Evolutionary conservation across 2,113 vertebrate species (phyloP), one percentile per base, ranked within the genome.

Genomic region (Callaeas wilsoni): DNA sequence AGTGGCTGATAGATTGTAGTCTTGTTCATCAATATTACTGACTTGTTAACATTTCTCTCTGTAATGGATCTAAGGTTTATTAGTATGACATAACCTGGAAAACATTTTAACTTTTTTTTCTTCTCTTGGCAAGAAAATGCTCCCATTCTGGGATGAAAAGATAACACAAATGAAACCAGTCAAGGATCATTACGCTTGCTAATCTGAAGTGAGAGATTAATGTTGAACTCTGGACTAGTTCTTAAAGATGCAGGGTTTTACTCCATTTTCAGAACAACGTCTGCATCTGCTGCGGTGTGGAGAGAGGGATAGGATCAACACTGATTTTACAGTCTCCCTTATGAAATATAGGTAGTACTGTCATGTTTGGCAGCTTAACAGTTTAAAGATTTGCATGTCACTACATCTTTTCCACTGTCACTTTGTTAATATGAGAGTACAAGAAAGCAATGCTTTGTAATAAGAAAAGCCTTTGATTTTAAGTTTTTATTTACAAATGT

Each of bases 251-350:
- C 7, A 59, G 23, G 6, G 4, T 6, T 93, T 92, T 93, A 47
- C 49, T 94, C 57, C 2, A 1, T 90, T 94, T 93, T 92, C 90
- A 90, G 88, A 97, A 95, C 57, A 94, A 84, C 96, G 96, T 94
- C 94, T 95, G 93, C 67, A 67, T 95, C 84, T 96, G 82, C 89
- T 96, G 87, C 93, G 80, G 35, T 84, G 55, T 64, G 64, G 73
- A 87, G 39, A 92, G 73, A 84, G 17, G 20, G 19, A 82, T 90
- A 84, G 56, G 73, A 78, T 87, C 52, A 68, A 90, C 93, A 94
- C 79, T 63, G 78, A 89, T 97, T 97, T 98, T 97, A 94, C 92
- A 97, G 94, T 71, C 90, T 95, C 90, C 93, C 94, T 97, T 93
- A 96, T 94, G 95, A 96, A 97, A 96, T 85, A 94, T 91, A 91